Percentiles rank a stretch among this genome's conserved stretches.
phyloP scores from a whole-genome alignment of 30 jellyfish, hydroid and myxozoan genomes.

The Pelagia noctiluca region DNA sequence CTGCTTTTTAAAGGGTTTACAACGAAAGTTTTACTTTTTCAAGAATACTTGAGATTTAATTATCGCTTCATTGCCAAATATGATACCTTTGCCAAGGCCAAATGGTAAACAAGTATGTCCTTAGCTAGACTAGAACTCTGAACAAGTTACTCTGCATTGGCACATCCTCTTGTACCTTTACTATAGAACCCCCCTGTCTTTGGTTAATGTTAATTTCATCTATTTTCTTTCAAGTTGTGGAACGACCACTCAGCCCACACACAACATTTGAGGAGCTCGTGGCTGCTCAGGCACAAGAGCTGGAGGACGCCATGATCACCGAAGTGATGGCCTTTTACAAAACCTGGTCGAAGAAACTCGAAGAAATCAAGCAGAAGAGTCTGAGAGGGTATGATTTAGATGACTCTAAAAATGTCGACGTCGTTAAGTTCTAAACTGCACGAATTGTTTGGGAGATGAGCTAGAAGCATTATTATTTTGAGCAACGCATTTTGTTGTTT shows the following conservation, averaged over 20 bases:
- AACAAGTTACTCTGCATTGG: background rate
- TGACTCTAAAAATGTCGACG: slow-evolving; percentile 20
- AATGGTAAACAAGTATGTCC: no score
- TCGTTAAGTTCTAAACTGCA: slow-evolving; percentile 3
- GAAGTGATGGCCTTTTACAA: slow-evolving; percentile 96
- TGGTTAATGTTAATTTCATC: background rate
- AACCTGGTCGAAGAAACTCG: slow-evolving; percentile 88
- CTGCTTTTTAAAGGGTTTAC: no score
- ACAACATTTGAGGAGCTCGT: slow-evolving; percentile 97
- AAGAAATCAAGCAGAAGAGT: slow-evolving; percentile 82
- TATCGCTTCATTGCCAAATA: no score
- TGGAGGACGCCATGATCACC: slow-evolving; percentile 95
- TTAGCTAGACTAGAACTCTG: no score
- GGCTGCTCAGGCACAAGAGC: slow-evolving; percentile 98
- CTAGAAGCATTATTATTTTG: no score
- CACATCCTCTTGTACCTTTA: background rate
- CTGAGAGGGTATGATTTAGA: slow-evolving; percentile 82
- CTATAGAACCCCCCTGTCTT: background rate
- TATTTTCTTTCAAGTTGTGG: slow-evolving; percentile 59
- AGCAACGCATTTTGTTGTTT: no score
- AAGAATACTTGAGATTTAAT: no score
- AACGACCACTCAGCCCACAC: slow-evolving; percentile 95
- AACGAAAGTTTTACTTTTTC: no score
- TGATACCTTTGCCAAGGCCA: no score
- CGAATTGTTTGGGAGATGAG: no score